Evolutionary conservation across 2,888 invertebrate genomes (phyloP).

Genomic region (Drymonia ruficornis): DNA sequence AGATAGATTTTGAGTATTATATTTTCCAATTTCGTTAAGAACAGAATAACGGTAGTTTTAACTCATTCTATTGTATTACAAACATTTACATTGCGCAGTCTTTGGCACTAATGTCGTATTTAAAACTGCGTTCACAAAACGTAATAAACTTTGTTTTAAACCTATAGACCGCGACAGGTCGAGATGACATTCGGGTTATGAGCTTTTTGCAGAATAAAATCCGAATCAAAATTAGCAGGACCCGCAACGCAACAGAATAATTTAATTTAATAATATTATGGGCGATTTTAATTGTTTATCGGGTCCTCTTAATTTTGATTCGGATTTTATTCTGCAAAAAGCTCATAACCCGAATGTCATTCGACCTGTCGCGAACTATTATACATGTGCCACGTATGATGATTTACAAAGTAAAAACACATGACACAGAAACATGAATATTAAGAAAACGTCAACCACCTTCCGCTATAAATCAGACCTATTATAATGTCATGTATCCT

Average conservation of each 20-base stretch:
- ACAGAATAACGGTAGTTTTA: constrained; percentile 5
- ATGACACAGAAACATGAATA: background rate
- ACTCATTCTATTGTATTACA: constrained; percentile 14
- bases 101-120: constrained; percentile 32
- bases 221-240: no score
- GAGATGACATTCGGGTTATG: no score
- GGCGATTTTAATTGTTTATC: no score
- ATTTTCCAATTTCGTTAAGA: background rate
- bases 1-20: no score
- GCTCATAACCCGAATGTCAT: no score
- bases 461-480: constrained; percentile 3
- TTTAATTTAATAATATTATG: no score
- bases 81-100: constrained; percentile 29
- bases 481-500: constrained; percentile 5
- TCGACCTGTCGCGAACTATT: no score
- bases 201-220: no score
- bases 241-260: no score
- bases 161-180: no score
- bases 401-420: background rate
- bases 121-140: background rate
- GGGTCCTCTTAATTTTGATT: no score
- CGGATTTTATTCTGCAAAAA: no score
- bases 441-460: background rate
- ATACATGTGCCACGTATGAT: background rate
- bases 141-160: background rate